phyloP scores from a whole-genome alignment of 1,140 invertebrate species.

The Neuroterus valhalla region DNA sequence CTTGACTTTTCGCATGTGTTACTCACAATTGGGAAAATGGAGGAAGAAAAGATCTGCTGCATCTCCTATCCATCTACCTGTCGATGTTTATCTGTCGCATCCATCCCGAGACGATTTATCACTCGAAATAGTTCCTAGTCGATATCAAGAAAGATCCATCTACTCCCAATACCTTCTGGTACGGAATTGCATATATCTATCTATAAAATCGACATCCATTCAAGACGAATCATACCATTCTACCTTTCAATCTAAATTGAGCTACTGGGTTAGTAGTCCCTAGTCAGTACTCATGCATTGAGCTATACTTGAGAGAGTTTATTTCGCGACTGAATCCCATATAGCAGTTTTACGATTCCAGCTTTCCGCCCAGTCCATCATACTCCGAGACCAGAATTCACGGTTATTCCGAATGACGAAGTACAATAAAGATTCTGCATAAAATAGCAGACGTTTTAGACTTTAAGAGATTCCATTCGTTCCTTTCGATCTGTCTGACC shows the following conservation, averaged over 20 bases:
- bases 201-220: neutral
- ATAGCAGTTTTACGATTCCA: neutral
- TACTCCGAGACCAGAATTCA: slow-evolving; percentile 8
- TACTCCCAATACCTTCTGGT: neutral
- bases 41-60: neutral
- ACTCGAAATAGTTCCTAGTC: neutral
- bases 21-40: neutral
- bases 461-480: neutral
- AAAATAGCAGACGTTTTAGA: neutral
- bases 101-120: slow-evolving; percentile 17
- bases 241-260: neutral
- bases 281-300: neutral
- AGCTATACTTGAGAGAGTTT: neutral
- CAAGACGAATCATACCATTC: neutral
- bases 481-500: neutral
- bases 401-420: slow-evolving; percentile 6
- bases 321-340: slow-evolving; percentile 14
- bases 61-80: slow-evolving; percentile 9
- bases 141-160: neutral
- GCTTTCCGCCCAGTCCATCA: neutral
- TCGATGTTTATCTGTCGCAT: slow-evolving; percentile 5
- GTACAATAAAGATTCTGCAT: slow-evolving; percentile 12
- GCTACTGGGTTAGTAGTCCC: neutral
- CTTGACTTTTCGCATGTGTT: neutral
- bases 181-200: slow-evolving; percentile 2